These are phyloP conservation scores for Entomyzon cyanotis DNA, from an alignment of 2,113 vertebrate species.

Conservation along the genomic window DNA sequence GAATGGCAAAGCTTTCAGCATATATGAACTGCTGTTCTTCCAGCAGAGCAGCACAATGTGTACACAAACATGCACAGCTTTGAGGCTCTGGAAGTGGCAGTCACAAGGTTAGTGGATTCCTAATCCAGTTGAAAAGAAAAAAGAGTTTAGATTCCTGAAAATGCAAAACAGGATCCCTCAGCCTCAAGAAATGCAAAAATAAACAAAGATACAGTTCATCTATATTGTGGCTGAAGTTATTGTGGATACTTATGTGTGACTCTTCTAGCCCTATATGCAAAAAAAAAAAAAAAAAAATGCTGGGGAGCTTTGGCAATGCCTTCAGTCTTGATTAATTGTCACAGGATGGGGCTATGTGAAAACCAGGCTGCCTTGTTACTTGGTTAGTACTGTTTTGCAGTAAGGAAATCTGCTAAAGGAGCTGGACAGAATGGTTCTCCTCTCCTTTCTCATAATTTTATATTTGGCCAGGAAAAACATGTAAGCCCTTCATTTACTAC, in stretches of 20 bases:
- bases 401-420: background rate
- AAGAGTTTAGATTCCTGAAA: background rate
- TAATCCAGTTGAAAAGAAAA: background rate
- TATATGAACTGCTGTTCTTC: background rate
- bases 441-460: background rate
- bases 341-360: background rate
- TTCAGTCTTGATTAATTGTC: background rate
- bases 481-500: background rate
- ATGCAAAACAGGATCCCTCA: background rate
- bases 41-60: background rate
- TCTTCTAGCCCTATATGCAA: background rate
- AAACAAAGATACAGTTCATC: background rate
- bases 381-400: background rate
- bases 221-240: background rate
- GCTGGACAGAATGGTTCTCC: background rate
- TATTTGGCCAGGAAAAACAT: background rate
- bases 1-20: background rate
- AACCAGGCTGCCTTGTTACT: background rate
- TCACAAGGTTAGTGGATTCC: background rate
- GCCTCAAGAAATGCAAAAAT: background rate
- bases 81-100: background rate
- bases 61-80: background rate
- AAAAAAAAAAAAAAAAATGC: background rate
- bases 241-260: background rate
- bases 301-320: background rate